A percentile compares a stretch with the other conserved stretches of the same genome.
Conservation (phyloP, 2,797 vertebrate species). For the Chelmon rostratus region DNA sequence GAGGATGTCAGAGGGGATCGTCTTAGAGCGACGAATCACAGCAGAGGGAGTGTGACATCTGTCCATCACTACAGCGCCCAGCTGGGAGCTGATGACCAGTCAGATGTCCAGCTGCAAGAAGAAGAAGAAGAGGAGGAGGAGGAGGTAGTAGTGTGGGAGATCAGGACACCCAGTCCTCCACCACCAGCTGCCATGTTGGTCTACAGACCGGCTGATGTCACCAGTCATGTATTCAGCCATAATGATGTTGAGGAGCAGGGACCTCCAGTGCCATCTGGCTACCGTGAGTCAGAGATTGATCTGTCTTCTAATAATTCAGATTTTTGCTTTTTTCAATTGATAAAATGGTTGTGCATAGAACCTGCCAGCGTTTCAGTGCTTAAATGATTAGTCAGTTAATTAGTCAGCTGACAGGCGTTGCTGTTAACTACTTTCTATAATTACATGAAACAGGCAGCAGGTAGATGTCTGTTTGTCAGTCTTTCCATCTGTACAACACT, state of each 20-base stretch:
- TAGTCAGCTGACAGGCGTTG: not conserved
- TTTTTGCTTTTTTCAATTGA: not conserved
- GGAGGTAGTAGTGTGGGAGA: conserved; percentile 53
- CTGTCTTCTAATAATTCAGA: not conserved
- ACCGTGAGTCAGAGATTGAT: conserved; percentile 69
- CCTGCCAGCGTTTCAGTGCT: not conserved
- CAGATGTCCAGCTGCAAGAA: conserved; percentile 39
- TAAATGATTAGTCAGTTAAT: not conserved
- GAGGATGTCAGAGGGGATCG: conserved; percentile 27
- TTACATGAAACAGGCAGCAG: not conserved
- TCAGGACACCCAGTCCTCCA: conserved; percentile 73
- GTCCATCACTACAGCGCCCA: conserved; percentile 37
- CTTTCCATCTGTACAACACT: not conserved
- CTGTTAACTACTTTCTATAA: too few species aligned
- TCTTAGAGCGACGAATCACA: conserved; percentile 61
- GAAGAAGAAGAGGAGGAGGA: conserved; percentile 34
- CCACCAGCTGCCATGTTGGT: conserved; percentile 61
- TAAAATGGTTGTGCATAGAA: not conserved
- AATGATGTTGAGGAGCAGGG: conserved; percentile 78
- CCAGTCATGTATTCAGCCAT: conserved; percentile 66
- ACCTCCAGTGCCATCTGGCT: conserved; percentile 59
- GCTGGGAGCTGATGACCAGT: conserved; percentile 30
- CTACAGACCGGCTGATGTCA: conserved; percentile 66
- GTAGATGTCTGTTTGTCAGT: not conserved
- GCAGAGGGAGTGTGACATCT: conserved; percentile 23